Evolutionary conservation across 2,888 invertebrate genomes (phyloP), one percentile per base, ranked within the genome.

Genomic region (Drosophila rubida): DNA sequence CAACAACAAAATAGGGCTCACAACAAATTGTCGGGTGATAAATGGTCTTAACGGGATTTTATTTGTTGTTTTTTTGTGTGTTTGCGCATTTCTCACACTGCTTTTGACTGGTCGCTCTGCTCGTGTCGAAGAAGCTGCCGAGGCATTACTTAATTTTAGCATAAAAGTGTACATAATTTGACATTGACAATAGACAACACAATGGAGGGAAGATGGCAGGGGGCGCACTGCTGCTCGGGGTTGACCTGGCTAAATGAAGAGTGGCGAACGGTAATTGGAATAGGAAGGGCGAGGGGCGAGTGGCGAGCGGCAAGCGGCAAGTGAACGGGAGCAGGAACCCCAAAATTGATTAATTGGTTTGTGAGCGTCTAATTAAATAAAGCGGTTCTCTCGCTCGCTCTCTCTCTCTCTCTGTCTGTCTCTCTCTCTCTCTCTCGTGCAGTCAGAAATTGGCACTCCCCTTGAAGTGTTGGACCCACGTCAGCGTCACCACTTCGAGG

Each of bases 11-110:
- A 79, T 81, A 70, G 71, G 62, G 65, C 66, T 55, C 60, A 50
- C 59, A 53, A 83, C 87, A 87, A 81, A 81, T 81, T 87, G 69
- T 85, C 70, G 79, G 70, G 90, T 91, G 91, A 91, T 91, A 90
- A 91, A 91, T 91, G 89, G 90, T 88, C 91, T 91, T 91, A 91
- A 90, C 91, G 90, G 90, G 91, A 91, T 91, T 91, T 90, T 89
- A 68, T 60, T 57, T 46, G 61, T 55, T 48, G 32, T 45, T 39
- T 48, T 37, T 45, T 39, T 59, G 39, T 60, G 50, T 42, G 19
- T 22, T n/a, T 30, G n/a, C 23, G 0, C 1, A 19, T 19, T 13
- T 14, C 27, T 27, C 22, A 1, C 30, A 11, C 23, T 23, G 2
- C 19, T 11, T 27, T 54, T 19, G 11, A 55, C 49, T 46, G 50